Base-by-base conservation (phyloP, 2,113 vertebrate species). In the Istiophorus platypterus region DNA sequence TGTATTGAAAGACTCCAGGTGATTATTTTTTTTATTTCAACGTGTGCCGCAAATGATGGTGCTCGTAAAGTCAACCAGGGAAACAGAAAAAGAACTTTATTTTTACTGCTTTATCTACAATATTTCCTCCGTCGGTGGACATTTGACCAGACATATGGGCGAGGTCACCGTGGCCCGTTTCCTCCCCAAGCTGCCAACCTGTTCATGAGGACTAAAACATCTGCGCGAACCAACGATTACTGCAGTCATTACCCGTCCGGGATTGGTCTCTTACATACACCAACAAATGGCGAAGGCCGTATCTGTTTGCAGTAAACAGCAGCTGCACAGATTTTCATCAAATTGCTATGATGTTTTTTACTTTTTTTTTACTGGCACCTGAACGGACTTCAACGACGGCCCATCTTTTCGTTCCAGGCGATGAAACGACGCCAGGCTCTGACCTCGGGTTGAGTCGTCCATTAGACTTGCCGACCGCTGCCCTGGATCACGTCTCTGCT, bases 181-280 rank as follows among this genome's bases (percentile, higher is more conserved):
- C 81, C 87, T 73, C 79, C 67, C 79, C 57, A 77, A 80, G 80
- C 85, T 72, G 81, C 85, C 89, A 84, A 83, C 84, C 85, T 85
- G 88, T 59, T 90, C 82, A 69, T 86, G 76, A 81, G 61, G 39
- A 74, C 66, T 2, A 26, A 72, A 89, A 84, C 91, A 89, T 91
- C 91, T 92, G 91, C 84, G 85, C 72, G 71, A 75, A 73, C 70
- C 34, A 66, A 27, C 81, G 24, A 76, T 51, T 45, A 61, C 65
- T 27, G 63, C 74, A 64, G 67, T 56, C 75, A n/a, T 9, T 11
- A 56, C 13, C 62, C 9, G n/a, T 56, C 63, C 45, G 68, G 63
- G 71, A 66, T 65, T 54, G 45, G 56, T 72, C 66, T 78, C 45
- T 68, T 58, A 61, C 76, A 62, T 68, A 51, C 69, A 75, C 18